A percentile compares a stretch with the other conserved stretches of the same genome.
Conservation (phyloP, 2,113 vertebrate genomes). For the Oreochromis tanganicae region DNA sequence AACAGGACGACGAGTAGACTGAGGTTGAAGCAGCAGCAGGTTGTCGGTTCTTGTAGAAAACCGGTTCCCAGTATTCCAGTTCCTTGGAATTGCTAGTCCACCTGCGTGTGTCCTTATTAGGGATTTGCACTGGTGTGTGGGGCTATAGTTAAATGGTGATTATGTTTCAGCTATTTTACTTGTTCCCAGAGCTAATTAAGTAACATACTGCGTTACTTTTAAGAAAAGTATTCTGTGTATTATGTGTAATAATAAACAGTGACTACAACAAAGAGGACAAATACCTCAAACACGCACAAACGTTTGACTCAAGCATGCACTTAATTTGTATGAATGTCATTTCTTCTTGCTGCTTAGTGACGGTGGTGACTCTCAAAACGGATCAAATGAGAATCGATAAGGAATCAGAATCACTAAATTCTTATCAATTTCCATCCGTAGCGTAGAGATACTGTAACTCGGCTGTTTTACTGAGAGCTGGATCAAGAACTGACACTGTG, state of each 20-base stretch:
- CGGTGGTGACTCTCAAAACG: neutral
- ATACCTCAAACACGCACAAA: neutral
- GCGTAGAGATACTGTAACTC: neutral
- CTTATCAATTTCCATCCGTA: neutral
- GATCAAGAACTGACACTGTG: neutral
- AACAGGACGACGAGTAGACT: neutral
- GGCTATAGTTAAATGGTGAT: neutral
- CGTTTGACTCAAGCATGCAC: neutral
- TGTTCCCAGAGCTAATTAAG: neutral
- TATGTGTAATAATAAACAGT: neutral
- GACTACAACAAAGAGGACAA: neutral
- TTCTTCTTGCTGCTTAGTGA: neutral
- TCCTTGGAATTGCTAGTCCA: accelerated
- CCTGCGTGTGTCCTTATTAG: neutral
- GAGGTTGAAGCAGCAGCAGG: neutral
- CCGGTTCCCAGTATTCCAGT: neutral
- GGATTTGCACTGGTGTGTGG: neutral
- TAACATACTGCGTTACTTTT: neutral
- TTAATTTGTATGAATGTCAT: neutral
- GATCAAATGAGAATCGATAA: neutral
- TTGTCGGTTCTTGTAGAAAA: neutral
- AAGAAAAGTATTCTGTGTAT: neutral
- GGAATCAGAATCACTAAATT: neutral
- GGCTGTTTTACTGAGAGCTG: neutral
- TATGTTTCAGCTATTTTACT: neutral